These are phyloP conservation scores for Odocoileus hemionus DNA, from an alignment of 2,113 vertebrate genomes.

Conservation along the genomic window DNA sequence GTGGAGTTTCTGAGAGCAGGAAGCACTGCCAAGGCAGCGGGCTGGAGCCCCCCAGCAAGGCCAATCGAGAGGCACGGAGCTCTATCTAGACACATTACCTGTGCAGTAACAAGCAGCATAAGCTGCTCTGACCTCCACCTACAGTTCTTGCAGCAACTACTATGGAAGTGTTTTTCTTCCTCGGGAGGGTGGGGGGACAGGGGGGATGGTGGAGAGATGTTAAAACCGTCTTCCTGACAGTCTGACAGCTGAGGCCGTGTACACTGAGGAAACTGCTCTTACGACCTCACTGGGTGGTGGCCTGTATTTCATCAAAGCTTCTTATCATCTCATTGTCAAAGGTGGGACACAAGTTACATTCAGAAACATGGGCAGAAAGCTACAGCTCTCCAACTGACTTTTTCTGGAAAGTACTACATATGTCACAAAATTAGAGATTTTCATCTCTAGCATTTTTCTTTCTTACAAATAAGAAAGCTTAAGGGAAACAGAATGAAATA, in stretches of 20 bases:
- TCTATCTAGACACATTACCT: background rate
- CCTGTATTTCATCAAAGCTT: background rate
- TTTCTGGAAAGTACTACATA: background rate
- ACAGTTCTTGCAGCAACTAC: background rate
- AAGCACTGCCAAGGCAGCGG: background rate
- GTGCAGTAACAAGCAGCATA: background rate
- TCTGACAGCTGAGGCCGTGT: background rate
- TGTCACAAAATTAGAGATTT: background rate
- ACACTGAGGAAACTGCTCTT: background rate
- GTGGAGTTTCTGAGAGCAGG: background rate
- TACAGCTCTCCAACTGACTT: background rate
- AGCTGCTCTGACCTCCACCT: background rate
- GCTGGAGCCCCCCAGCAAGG: background rate
- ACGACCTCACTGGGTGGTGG: background rate
- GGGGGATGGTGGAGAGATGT: background rate
- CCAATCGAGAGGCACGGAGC: background rate
- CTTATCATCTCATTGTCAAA: background rate
- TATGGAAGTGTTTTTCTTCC: background rate
- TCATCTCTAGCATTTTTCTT: background rate
- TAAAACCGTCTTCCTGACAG: background rate
- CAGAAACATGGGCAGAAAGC: background rate
- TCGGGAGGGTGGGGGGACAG: background rate
- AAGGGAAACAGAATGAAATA: background rate
- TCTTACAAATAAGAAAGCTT: slow-evolving; percentile 31
- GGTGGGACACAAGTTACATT: background rate